Conservation (phyloP, 2,797 vertebrate species). For the Falco peregrinus region DNA sequence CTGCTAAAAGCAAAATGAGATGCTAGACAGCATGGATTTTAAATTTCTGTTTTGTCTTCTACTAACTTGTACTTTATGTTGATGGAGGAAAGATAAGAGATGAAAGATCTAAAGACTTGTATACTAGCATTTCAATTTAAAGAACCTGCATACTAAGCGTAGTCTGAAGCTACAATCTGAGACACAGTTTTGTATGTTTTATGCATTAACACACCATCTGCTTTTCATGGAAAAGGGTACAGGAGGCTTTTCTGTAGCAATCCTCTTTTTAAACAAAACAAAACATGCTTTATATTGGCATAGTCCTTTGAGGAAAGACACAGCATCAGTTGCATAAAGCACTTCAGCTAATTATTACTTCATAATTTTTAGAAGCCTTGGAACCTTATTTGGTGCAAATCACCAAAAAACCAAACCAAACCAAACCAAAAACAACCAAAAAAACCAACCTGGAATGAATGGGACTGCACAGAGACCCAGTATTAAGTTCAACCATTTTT, state of each 20-base stretch:
- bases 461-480: background rate
- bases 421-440: too few relatives aligned
- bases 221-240: background rate
- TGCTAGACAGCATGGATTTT: background rate
- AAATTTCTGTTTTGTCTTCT: background rate
- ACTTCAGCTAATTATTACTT: background rate
- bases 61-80: background rate
- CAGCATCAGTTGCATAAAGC: background rate
- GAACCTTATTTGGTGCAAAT: background rate
- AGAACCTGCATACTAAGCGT: background rate
- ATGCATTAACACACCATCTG: background rate
- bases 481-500: background rate
- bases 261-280: background rate
- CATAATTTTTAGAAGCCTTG: background rate
- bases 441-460: background rate
- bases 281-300: background rate
- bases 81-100: background rate
- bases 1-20: conserved; percentile 3
- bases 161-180: background rate
- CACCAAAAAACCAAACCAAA: background rate
- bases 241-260: background rate
- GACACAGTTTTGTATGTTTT: background rate
- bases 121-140: conserved; percentile 7
- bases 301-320: background rate
- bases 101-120: background rate